Percentiles rank a stretch among this genome's conserved stretches.
Conservation (phyloP, 2,113 vertebrate genomes). For the crab-eating macaque (Macaca fascicularis) region DNA sequence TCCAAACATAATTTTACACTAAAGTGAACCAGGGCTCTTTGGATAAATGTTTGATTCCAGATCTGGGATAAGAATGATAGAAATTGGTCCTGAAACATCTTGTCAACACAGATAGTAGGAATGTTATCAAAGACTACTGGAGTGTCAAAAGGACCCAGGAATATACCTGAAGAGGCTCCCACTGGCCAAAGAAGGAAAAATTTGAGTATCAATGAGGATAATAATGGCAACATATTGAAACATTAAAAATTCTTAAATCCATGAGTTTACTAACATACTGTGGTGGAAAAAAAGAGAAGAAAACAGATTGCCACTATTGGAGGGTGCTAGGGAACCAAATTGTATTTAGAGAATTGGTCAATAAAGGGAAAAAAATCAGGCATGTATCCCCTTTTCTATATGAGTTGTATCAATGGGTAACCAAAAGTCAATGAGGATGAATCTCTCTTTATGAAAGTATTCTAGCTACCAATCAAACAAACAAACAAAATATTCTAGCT, state of each 20-base stretch:
- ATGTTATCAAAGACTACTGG: background rate
- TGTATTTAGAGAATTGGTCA: background rate
- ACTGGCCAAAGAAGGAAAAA: background rate
- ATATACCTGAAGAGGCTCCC: background rate
- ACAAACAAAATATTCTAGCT: background rate
- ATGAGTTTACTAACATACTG: background rate
- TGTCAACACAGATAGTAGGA: background rate
- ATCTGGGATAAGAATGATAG: background rate
- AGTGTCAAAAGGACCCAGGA: background rate
- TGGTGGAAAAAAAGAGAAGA: background rate
- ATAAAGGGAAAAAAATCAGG: background rate
- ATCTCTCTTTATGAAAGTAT: background rate
- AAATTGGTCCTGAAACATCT: background rate
- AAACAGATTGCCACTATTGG: background rate
- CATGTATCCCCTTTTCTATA: background rate
- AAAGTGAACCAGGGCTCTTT: background rate
- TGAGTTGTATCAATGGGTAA: background rate
- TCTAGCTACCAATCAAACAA: background rate
- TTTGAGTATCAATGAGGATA: background rate
- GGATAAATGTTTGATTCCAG: background rate
- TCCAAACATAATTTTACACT: background rate
- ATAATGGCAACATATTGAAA: background rate
- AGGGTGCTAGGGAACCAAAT: background rate
- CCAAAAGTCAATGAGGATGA: background rate
- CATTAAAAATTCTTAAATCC: background rate